Evolutionary conservation across 2,888 invertebrate species (phyloP), one percentile per base, ranked within the genome.

Genomic region (Aphidoletes aphidimyza): DNA sequence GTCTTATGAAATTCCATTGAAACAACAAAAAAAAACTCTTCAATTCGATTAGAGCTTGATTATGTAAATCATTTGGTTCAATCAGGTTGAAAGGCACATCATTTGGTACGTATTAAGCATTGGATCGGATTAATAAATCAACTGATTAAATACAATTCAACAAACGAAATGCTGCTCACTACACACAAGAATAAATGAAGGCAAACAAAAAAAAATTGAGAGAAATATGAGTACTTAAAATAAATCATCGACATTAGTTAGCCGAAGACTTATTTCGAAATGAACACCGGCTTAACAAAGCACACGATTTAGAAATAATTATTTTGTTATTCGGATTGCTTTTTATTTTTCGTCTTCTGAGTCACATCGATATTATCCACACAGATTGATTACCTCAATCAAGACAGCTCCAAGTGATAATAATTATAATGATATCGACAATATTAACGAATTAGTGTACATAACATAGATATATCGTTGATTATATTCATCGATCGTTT

Each of bases 371-470:
- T 14, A 69, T 54, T 34, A 69, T 69, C 69, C 69, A 34, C 69
- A 39, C 11, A 69, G 69, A 69, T 69, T 69, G 69, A 69, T 69
- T 69, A 69, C 69, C 69, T 34, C 69, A 69, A 69, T 69, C 69
- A 69, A 69, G 69, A 69, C 69, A n/a, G 69, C 69, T 69, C 69
- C 69, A 69, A 69, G 69, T 69, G 69, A 69, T 69, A 69, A 69
- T 69, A 69, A 69, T 69, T 69, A 69, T 69, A 69, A 69, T 69
- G 69, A 69, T 69, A 69, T 69, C 69, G 69, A 30, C 69, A n/a
- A 69, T 30, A 69, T 69, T 69, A 69, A 69, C 69, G 69, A 69
- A 14, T 69, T 69, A 30, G 30, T 30, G 69, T 69, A 0, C 30
- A 30, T 69, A n/a, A 14, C n/a, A n/a, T n/a, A n/a, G n/a, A n/a